phyloP scores from a whole-genome alignment of 2,113 vertebrate species.

The Apodemus sylvaticus region DNA sequence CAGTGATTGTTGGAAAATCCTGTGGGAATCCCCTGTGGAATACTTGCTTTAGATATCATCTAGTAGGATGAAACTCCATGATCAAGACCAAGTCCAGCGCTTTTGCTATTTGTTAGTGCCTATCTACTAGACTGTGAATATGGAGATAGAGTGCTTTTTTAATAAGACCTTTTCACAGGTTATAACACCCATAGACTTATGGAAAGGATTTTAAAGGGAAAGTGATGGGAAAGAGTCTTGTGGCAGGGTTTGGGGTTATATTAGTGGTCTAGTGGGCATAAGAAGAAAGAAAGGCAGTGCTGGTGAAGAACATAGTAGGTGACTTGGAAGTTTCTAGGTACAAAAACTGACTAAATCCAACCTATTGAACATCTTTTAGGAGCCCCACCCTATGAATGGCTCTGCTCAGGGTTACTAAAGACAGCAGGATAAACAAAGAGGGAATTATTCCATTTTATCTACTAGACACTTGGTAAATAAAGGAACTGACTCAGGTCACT shows the following conservation, averaged over 20 bases:
- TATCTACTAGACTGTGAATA: not conserved
- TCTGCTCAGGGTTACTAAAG: not conserved
- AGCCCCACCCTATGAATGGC: accelerated
- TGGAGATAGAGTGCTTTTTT: not conserved
- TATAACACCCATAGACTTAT: not conserved
- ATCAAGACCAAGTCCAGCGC: not conserved
- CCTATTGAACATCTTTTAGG: not conserved
- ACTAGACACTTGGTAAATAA: not conserved
- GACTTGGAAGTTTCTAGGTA: not conserved
- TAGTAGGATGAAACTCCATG: not conserved
- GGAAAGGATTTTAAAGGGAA: not conserved
- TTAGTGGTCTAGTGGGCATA: accelerated
- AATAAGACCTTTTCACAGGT: not conserved
- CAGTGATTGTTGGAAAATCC: not conserved
- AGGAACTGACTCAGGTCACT: not conserved
- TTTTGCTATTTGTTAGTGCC: not conserved
- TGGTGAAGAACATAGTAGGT: not conserved
- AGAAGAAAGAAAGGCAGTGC: not conserved
- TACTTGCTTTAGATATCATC: not conserved
- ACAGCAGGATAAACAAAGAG: not conserved
- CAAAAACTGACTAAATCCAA: not conserved
- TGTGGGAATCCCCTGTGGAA: not conserved
- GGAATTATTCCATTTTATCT: not conserved
- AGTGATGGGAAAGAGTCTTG: not conserved
- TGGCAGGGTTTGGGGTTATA: not conserved